Percentiles rank a stretch among this genome's conserved stretches.
phyloP scores from a whole-genome alignment of 2,888 invertebrate genomes.

The Lysandra coridon region DNA sequence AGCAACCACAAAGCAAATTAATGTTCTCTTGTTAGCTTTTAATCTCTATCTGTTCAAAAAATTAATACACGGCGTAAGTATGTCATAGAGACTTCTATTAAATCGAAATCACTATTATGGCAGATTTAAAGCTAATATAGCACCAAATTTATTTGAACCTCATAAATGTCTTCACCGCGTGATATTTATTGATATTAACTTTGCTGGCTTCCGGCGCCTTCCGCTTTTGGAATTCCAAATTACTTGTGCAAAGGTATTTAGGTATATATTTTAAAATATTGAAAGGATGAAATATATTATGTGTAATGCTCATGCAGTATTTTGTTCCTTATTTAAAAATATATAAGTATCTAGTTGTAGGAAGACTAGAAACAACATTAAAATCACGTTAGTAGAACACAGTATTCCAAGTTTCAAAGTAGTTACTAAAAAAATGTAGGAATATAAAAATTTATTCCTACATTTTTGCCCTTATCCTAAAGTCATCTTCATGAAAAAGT shows the following conservation, averaged over 20 bases:
- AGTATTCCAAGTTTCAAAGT: not conserved
- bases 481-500: not conserved
- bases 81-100: not conserved
- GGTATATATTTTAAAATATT: not conserved
- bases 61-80: not conserved
- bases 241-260: not conserved
- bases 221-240: not conserved
- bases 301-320: not conserved
- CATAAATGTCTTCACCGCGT: constrained; percentile 18
- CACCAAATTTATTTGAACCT: constrained; percentile 7
- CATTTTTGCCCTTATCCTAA: not conserved
- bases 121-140: not conserved
- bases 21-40: no score
- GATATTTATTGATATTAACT: constrained; percentile 18
- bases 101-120: not conserved
- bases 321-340: not conserved
- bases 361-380: no score
- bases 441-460: not conserved
- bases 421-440: not conserved
- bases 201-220: not conserved
- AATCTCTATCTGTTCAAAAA: no score
- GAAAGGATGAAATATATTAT: not conserved
- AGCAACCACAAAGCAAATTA: no score
- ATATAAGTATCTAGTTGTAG: no score
- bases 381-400: not conserved